phyloP scores from a whole-genome alignment of 1,140 invertebrate species.

The Drosophila bifasciata region DNA sequence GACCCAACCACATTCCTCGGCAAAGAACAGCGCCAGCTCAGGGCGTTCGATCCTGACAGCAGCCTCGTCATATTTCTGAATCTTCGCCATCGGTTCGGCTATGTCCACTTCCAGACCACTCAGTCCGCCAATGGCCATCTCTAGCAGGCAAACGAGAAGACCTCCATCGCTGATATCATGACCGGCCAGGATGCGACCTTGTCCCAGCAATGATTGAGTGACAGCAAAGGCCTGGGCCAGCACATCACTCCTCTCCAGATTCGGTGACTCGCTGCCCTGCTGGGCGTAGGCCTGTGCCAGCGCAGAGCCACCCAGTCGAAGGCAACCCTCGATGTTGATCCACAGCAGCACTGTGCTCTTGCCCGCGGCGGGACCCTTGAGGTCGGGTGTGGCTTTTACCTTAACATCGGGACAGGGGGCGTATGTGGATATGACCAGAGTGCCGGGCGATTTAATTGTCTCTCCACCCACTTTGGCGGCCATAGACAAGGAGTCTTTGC shows the following conservation, averaged over 20 bases:
- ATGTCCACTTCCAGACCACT: conserved; percentile 91
- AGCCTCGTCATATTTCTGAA: conserved; percentile 28
- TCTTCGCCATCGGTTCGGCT: conserved; percentile 36
- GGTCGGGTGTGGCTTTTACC: conserved; percentile 93
- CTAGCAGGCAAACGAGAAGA: conserved; percentile 93
- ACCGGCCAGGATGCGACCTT: conserved; percentile 91
- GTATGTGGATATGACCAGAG: conserved; percentile 97
- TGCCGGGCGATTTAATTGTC: conserved; percentile 95
- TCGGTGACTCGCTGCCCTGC: conserved; percentile 92
- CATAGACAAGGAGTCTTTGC: conserved; percentile 99
- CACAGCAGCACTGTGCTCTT: conserved; percentile 87
- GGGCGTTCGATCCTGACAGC: conserved; percentile 73
- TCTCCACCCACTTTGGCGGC: conserved; percentile 91
- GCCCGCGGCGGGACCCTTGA: conserved; percentile 88
- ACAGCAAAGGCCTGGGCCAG: conserved; percentile 91
- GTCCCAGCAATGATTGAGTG: conserved; percentile 92
- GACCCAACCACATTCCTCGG: conserved; percentile 97
- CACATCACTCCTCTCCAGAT: conserved; percentile 89
- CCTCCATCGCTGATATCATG: conserved; percentile 99
- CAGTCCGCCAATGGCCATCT: conserved; percentile 98
- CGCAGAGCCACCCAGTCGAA: conserved; percentile 94
- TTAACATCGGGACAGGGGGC: conserved; percentile 95
- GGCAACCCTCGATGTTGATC: conserved; percentile 88
- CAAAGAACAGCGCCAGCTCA: conserved; percentile 90
- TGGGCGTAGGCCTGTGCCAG: conserved; percentile 95